Percentiles rank a stretch among this genome's conserved stretches.
Conservation (phyloP, 2,113 vertebrate genomes). For the Ceyx cyanopectus region DNA sequence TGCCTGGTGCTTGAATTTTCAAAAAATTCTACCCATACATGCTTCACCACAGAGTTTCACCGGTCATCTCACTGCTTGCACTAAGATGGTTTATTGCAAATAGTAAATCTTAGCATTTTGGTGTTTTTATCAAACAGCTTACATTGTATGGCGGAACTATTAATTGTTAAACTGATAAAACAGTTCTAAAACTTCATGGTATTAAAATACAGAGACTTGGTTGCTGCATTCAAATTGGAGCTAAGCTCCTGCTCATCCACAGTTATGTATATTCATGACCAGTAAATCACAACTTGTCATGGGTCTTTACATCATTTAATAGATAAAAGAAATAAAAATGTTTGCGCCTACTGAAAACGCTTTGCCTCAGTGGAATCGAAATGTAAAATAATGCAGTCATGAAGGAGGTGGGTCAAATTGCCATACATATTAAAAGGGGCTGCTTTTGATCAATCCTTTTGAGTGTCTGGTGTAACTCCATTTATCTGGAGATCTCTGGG, state of each 20-base stretch:
- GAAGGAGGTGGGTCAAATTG: conserved; percentile 42
- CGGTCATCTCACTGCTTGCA: background rate
- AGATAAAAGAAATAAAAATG: background rate
- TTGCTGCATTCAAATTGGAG: background rate
- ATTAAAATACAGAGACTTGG: background rate
- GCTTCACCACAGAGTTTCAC: background rate
- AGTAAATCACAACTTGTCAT: background rate
- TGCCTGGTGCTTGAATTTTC: background rate
- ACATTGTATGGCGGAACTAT: background rate
- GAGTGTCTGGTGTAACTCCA: background rate
- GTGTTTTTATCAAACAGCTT: background rate
- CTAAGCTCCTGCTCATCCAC: background rate
- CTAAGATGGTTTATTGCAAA: background rate
- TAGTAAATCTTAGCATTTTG: background rate
- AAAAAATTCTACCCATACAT: background rate
- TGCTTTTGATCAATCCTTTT: conserved; percentile 48
- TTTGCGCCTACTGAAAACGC: background rate
- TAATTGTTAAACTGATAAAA: background rate
- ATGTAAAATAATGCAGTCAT: background rate
- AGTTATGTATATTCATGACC: background rate
- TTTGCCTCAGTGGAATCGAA: background rate
- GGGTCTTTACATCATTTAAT: background rate
- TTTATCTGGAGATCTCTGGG: conserved; percentile 56
- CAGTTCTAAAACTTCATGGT: background rate
- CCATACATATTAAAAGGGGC: conserved; percentile 44